Evolutionary conservation across 2,888 invertebrate genomes (phyloP).

Genomic region (Epinotia bilunana): DNA sequence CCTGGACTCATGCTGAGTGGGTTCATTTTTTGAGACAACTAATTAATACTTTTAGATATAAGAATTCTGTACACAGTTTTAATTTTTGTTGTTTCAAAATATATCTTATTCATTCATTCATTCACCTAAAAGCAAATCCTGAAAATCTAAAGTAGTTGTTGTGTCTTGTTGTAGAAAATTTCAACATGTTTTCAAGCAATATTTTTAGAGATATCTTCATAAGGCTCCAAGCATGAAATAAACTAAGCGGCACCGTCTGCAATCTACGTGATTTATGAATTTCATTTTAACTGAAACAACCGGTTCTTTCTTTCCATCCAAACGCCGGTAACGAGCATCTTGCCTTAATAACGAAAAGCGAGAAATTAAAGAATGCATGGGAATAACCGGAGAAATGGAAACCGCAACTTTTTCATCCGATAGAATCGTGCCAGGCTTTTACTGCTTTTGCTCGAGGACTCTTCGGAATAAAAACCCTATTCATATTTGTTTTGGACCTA

Average conservation of each 20-base stretch:
- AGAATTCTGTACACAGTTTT: too few relatives aligned
- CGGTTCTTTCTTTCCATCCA: conserved; percentile 65
- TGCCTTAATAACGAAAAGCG: conserved; percentile 67
- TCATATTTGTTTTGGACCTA: conserved; percentile 13
- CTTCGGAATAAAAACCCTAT: not conserved
- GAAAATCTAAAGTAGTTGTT: not conserved
- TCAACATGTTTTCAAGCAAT: not conserved
- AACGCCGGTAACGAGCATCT: conserved; percentile 75
- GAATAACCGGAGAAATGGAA: conserved; percentile 70
- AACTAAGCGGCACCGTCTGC: conserved; percentile 67
- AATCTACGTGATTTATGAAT: conserved; percentile 76
- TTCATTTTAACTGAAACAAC: conserved; percentile 75
- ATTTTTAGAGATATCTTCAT: conserved; percentile 14
- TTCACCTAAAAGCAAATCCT: not conserved
- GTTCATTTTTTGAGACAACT: too few relatives aligned
- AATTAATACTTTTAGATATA: too few relatives aligned
- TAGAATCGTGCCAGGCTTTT: conserved; percentile 57
- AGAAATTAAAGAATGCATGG: conserved; percentile 61
- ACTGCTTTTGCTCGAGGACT: not conserved
- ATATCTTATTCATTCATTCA: too few relatives aligned
- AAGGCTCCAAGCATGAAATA: conserved; percentile 63
- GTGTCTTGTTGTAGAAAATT: not conserved
- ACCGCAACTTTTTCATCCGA: conserved; percentile 65
- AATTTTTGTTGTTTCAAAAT: too few relatives aligned
- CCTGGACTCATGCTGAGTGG: too few relatives aligned